Conservation (phyloP, 2,113 vertebrate genomes). For the Marmota monax region DNA sequence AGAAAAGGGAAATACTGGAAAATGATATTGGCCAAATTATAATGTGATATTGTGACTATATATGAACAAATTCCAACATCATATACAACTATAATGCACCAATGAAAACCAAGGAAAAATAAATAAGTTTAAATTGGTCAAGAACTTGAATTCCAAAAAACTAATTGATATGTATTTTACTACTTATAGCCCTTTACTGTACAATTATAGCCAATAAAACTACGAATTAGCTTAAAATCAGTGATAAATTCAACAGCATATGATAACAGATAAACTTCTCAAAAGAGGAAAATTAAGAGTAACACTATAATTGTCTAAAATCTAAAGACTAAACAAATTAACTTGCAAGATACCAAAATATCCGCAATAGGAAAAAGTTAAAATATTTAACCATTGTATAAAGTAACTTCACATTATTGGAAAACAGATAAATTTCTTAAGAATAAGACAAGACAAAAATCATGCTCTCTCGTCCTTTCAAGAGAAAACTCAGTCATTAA, state of each 20-base stretch:
- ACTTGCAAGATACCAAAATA: background rate
- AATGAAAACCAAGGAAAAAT: too few species aligned
- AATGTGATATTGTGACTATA: too few species aligned
- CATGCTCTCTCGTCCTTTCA: background rate
- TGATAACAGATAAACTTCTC: slow-evolving; percentile 26
- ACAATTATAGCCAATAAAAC: slow-evolving; percentile 12
- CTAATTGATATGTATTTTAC: background rate
- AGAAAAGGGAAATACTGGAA: too few species aligned
- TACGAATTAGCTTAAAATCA: slow-evolving; percentile 46
- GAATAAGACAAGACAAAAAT: slow-evolving; percentile 29
- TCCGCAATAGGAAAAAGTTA: slow-evolving; percentile 41
- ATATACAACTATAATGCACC: too few species aligned
- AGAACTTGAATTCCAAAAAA: slow-evolving; percentile 60
- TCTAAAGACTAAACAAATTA: slow-evolving; percentile 2
- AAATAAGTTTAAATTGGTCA: slow-evolving; percentile 33
- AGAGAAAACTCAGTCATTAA: background rate
- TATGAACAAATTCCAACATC: too few species aligned
- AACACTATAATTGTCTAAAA: background rate
- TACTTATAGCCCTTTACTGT: background rate
- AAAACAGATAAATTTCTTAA: background rate
- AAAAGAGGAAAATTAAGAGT: slow-evolving; percentile 33
- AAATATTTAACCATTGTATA: slow-evolving; percentile 31
- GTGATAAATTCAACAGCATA: background rate
- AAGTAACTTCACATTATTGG: background rate
- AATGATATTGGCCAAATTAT: too few species aligned